Evolutionary conservation across 1,140 invertebrate genomes (phyloP).

Genomic region (Calosoma granatense): DNA sequence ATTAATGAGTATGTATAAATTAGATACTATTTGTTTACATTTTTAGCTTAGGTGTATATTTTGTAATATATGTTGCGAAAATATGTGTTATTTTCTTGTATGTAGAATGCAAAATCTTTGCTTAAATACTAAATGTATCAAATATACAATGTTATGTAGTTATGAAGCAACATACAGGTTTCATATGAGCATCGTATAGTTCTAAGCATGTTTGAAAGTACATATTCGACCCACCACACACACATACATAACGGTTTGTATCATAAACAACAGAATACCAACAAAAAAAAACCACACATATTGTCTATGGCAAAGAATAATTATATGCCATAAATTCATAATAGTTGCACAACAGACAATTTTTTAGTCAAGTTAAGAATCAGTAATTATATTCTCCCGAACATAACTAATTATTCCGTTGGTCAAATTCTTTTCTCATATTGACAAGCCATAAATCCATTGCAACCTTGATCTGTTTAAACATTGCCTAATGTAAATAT

Average conservation of each 20-base stretch:
- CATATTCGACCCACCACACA: neutral
- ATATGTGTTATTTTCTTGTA: no score
- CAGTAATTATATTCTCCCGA: conserved; percentile 3
- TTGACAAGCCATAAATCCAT: conserved; percentile 3
- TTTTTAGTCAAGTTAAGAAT: conserved; percentile 3
- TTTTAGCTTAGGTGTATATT: no score
- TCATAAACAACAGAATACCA: neutral
- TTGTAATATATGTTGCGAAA: no score
- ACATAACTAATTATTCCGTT: conserved; percentile 1
- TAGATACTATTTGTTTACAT: no score
- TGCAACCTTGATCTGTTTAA: conserved; percentile 7
- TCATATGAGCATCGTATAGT: no score
- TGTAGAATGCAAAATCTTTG: no score
- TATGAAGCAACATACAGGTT: no score
- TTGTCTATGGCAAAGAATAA: conserved; percentile 4
- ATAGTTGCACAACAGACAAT: conserved; percentile 2
- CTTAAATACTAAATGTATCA: no score
- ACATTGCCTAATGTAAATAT: conserved; percentile 7
- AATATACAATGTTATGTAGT: no score
- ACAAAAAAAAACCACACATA: neutral
- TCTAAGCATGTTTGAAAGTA: no score
- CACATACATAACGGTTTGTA: neutral
- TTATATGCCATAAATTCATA: conserved; percentile 5
- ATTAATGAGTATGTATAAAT: no score
- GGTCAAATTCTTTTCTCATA: neutral